These are phyloP conservation scores for Hipposideros armiger DNA, from an alignment of 2,113 vertebrate genomes.

Conservation along the genomic window DNA sequence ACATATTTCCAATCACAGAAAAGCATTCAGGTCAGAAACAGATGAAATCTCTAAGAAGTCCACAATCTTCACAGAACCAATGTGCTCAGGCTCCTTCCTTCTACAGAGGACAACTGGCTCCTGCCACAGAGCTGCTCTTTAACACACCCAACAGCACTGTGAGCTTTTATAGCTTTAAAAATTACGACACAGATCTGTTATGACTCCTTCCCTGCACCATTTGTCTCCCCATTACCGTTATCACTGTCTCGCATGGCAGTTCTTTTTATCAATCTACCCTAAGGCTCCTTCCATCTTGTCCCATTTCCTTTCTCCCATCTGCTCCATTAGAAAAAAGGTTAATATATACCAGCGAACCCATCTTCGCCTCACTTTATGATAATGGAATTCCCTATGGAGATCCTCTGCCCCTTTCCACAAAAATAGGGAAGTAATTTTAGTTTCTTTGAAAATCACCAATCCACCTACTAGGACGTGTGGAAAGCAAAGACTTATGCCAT, in stretches of 20 bases:
- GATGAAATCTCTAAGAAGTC: background rate
- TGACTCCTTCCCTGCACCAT: background rate
- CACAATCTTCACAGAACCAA: background rate
- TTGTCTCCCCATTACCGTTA: background rate
- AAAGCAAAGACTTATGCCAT: background rate
- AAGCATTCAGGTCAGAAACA: constrained; percentile 26
- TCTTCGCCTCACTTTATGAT: constrained; percentile 25
- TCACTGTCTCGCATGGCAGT: background rate
- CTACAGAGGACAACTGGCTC: background rate
- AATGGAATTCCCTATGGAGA: background rate
- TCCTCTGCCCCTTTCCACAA: background rate
- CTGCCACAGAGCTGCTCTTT: background rate
- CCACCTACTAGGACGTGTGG: background rate
- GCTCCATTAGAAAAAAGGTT: constrained; percentile 13
- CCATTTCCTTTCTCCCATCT: constrained; percentile 47
- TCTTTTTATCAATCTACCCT: constrained; percentile 27
- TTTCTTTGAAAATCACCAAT: constrained; percentile 8
- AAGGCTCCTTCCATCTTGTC: constrained; percentile 38
- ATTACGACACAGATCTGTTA: background rate
- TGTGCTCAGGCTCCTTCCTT: background rate
- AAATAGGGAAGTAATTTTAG: constrained; percentile 36
- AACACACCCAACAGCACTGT: background rate
- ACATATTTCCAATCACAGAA: constrained; percentile 5
- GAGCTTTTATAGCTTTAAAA: constrained; percentile 13
- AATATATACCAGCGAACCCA: background rate